Base-by-base conservation (phyloP, 1,140 invertebrate species). In the Dinoponera quadriceps region DNA sequence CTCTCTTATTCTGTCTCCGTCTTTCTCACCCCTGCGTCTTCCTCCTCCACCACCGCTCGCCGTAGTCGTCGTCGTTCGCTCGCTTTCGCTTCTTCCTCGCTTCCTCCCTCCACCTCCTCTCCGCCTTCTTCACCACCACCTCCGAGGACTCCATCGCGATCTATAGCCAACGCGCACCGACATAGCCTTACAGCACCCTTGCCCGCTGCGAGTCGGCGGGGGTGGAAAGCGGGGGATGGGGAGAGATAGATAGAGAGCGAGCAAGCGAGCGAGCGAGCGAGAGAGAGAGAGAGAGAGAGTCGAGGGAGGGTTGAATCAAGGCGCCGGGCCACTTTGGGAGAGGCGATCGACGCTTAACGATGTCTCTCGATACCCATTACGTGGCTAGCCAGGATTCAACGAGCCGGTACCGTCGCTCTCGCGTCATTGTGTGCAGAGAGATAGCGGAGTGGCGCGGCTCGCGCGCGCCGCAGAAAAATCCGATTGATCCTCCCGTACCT, bases 241-340 rank as follows among this genome's bases (percentile, higher is more conserved):
- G 72, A 59, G 71, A 65, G 80, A 84, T 74, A 83, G 85, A 77
- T 73, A 75, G 44, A 75, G 80, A 78, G 83, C 65, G 74, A 73
- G 66, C 54, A 72, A 69, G 33, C 60, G 54, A 33, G 20, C 3
- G 33, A 51, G 9, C 13, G 38, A 72, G 7, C 13, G 29, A 33
- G 18, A 71, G 27, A 27, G 33, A 62, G 55, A n/a, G 14, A 33
- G 25, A 18, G 22, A 11, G 38, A 63, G 74, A 44, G 75, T 55
- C 65, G 69, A 66, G 48, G 65, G 63, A 33, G 44, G 65, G 33
- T 54, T 80, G 63, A 84, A 83, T 62, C 85, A 77, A 90, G 91
- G 91, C 91, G 91, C 91, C 91, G 87, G 73, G 85, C 89, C 89
- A 91, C 91, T 92, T 91, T 90, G 83, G 82, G 71, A 83, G 66